Percentiles rank a stretch among this genome's conserved stretches.
phyloP scores from a whole-genome alignment of 2,888 invertebrate genomes.

The Macrosiphum euphorbiae region DNA sequence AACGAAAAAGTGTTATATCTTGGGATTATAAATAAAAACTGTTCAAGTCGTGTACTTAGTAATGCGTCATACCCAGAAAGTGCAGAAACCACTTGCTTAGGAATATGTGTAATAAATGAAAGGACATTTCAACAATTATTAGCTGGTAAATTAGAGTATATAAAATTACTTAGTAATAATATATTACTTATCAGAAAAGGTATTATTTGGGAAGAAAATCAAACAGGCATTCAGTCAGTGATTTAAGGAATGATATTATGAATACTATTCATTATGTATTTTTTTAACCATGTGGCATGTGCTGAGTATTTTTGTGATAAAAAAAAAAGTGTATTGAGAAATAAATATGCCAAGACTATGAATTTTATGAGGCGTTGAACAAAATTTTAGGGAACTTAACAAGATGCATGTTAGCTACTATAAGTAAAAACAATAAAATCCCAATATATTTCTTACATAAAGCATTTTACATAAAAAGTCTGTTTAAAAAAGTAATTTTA shows the following conservation, averaged over 20 bases:
- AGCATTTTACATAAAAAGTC: background rate
- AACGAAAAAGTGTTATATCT: conserved; percentile 6
- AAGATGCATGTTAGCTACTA: background rate
- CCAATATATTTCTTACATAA: background rate
- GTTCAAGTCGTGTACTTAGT: background rate
- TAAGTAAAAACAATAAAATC: background rate
- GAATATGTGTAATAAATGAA: conserved; percentile 10
- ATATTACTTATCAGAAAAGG: conserved; percentile 6
- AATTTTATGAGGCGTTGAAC: background rate
- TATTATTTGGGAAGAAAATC: conserved; percentile 11
- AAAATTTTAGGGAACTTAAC: background rate
- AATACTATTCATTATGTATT: background rate
- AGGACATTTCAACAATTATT: background rate
- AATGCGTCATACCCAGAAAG: background rate
- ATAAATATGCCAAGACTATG: background rate
- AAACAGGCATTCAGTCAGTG: background rate
- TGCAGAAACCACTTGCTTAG: background rate
- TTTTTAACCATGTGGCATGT: background rate
- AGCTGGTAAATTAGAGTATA: background rate
- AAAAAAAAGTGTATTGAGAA: background rate
- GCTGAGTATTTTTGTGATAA: conserved; percentile 16
- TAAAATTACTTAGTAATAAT: conserved; percentile 21
- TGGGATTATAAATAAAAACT: conserved; percentile 9
- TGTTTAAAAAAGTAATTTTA: background rate
- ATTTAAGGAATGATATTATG: background rate